Conservation (phyloP, 1,140 invertebrate species). For the Bombus polaris region DNA sequence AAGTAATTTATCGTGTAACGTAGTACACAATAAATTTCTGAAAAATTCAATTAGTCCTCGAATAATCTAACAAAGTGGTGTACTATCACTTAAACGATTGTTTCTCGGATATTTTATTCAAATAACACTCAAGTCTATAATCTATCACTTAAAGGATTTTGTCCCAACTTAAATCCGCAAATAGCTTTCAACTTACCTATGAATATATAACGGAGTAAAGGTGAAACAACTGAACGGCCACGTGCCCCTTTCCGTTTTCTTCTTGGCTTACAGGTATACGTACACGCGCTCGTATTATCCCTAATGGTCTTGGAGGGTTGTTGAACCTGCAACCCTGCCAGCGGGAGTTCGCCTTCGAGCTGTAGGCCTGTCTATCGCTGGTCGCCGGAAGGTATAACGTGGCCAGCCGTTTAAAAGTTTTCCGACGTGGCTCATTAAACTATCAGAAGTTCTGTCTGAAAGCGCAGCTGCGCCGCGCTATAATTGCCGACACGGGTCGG, state of each 20-base stretch:
- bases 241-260: slow-evolving; percentile 22
- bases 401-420: slow-evolving; percentile 65
- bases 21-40: neutral
- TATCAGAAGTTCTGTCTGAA: slow-evolving; percentile 67
- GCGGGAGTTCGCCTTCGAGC: slow-evolving; percentile 53
- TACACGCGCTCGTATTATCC: slow-evolving; percentile 7
- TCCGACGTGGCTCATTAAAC: slow-evolving; percentile 69
- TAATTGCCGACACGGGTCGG: slow-evolving; percentile 50
- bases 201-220: neutral
- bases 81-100: neutral
- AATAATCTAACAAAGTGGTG: neutral
- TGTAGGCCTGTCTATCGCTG: slow-evolving; percentile 49
- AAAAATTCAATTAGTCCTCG: neutral
- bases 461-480: slow-evolving; percentile 59
- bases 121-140: neutral
- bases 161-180: no score
- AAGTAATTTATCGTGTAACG: no score
- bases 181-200: neutral
- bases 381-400: slow-evolving; percentile 50
- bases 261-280: slow-evolving; percentile 3
- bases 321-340: slow-evolving; percentile 59
- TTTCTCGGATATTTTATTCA: neutral
- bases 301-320: slow-evolving; percentile 51
- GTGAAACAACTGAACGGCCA: slow-evolving; percentile 10
- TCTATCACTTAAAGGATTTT: neutral